A percentile compares a stretch with the other conserved stretches of the same genome.
These are phyloP conservation scores for Protobothrops mucrosquamatus DNA, from an alignment of 2,113 vertebrate species.

Conservation along the genomic window DNA sequence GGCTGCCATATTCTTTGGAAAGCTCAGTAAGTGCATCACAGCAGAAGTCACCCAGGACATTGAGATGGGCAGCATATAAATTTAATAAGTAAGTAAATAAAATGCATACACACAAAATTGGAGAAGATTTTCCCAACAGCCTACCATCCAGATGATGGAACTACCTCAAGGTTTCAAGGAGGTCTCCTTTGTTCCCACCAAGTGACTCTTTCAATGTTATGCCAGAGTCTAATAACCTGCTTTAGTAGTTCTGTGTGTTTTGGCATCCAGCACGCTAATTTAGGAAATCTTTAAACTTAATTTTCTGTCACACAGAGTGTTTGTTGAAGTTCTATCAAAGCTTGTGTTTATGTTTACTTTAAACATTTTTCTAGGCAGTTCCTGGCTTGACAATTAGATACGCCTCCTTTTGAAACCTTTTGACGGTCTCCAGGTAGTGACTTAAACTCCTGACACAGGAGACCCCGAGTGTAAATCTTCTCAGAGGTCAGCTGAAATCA, in stretches of 20 bases:
- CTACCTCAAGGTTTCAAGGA: background rate
- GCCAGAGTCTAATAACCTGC: background rate
- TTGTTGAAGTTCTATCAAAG: slow-evolving; percentile 48
- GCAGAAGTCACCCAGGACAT: background rate
- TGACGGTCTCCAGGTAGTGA: slow-evolving; percentile 45
- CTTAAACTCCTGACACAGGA: slow-evolving; percentile 55
- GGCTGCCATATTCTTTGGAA: background rate
- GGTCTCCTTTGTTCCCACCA: background rate
- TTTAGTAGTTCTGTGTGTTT: background rate
- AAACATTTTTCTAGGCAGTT: slow-evolving; percentile 49
- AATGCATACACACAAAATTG: background rate
- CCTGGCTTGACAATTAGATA: slow-evolving; percentile 52
- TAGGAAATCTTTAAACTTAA: background rate
- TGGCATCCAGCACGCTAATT: slow-evolving; percentile 30
- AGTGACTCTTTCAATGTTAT: background rate
- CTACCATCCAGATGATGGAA: background rate
- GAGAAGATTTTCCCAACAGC: background rate
- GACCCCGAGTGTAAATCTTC: slow-evolving; percentile 62
- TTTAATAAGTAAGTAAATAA: background rate
- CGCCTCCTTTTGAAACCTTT: slow-evolving; percentile 46
- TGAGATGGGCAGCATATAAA: background rate
- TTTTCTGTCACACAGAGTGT: slow-evolving; percentile 32
- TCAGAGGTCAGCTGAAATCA: slow-evolving; percentile 56
- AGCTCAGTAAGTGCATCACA: background rate
- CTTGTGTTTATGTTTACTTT: slow-evolving; percentile 38